A percentile compares a stretch with the other conserved stretches of the same genome.
These are phyloP conservation scores for Balaenoptera acutorostrata DNA, from an alignment of 2,113 vertebrate species.

Conservation along the genomic window DNA sequence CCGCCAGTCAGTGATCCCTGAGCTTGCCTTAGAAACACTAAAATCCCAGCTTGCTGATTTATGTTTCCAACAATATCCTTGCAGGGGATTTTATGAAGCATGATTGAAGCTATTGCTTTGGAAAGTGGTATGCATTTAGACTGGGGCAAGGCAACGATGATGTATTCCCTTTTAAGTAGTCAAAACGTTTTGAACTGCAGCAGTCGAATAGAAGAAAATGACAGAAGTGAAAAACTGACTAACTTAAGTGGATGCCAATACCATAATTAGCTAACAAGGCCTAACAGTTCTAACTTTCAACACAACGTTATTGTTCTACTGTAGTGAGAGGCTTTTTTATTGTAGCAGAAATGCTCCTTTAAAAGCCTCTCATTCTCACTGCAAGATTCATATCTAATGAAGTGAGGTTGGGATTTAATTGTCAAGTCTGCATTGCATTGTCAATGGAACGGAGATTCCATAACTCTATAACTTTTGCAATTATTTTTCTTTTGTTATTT, in stretches of 20 bases:
- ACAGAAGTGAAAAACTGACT: constrained; percentile 46
- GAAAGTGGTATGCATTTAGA: constrained; percentile 64
- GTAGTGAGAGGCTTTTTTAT: constrained; percentile 16
- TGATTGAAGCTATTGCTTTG: constrained; percentile 73
- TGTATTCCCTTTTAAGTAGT: constrained; percentile 75
- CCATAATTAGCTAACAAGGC: constrained; percentile 71
- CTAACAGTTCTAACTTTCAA: constrained; percentile 74
- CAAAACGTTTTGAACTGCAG: constrained; percentile 67
- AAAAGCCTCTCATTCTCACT: constrained; percentile 52
- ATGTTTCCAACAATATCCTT: constrained; percentile 65
- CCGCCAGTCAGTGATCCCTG: constrained; percentile 33
- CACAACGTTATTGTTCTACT: constrained; percentile 46
- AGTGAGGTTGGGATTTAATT: constrained; percentile 42
- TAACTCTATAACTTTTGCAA: neutral
- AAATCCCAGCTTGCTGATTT: constrained; percentile 53
- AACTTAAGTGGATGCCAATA: constrained; percentile 68
- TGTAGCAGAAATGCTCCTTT: constrained; percentile 37
- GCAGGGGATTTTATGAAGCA: constrained; percentile 71
- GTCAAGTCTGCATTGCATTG: neutral
- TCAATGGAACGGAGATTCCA: neutral
- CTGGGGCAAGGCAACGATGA: constrained; percentile 55
- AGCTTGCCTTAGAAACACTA: constrained; percentile 57
- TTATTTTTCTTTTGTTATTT: constrained; percentile 24
- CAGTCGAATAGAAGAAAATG: constrained; percentile 58
- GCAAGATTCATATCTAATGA: constrained; percentile 34